phyloP scores from a whole-genome alignment of 2,888 invertebrate genomes.

The Trichopria drosophilae region DNA sequence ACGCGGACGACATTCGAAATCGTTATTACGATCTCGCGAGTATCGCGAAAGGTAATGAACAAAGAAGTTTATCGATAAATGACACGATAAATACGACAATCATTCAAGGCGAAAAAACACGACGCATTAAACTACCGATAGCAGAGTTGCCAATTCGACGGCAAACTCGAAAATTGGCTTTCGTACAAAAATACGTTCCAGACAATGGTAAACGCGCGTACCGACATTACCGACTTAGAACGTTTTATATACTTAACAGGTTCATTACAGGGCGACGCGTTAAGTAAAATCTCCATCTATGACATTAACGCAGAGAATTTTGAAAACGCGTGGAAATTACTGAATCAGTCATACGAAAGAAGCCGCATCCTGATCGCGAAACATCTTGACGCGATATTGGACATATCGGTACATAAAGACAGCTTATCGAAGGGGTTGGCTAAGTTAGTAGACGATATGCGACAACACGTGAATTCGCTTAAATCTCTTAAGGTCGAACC shows the following conservation, averaged over 20 bases:
- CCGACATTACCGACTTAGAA: conserved; percentile 22
- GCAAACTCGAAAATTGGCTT: conserved; percentile 30
- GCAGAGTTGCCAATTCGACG: conserved; percentile 31
- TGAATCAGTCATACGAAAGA: conserved; percentile 30
- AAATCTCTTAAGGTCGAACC: conserved; percentile 29
- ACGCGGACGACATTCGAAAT: too few species aligned
- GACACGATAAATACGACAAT: too few species aligned
- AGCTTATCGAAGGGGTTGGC: conserved; percentile 4
- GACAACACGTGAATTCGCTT: conserved; percentile 28
- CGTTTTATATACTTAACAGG: conserved; percentile 34
- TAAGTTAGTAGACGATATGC: conserved; percentile 23
- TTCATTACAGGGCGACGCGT: conserved; percentile 31
- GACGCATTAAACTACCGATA: conserved; percentile 25
- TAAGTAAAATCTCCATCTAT: conserved; percentile 30
- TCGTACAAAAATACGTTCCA: conserved; percentile 31
- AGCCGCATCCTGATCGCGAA: conserved; percentile 26
- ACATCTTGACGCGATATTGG: conserved; percentile 19
- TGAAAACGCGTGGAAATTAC: conserved; percentile 29
- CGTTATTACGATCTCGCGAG: too few species aligned
- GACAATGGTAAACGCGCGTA: conserved; percentile 27
- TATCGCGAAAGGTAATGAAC: too few species aligned
- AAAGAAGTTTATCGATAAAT: too few species aligned
- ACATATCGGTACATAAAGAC: conserved; percentile 14
- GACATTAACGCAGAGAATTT: conserved; percentile 32
- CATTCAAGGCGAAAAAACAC: too few species aligned